Percentiles rank a stretch among this genome's conserved stretches.
Conservation (phyloP, 2,888 invertebrate species). For the Mimumesa dahlbomi region DNA sequence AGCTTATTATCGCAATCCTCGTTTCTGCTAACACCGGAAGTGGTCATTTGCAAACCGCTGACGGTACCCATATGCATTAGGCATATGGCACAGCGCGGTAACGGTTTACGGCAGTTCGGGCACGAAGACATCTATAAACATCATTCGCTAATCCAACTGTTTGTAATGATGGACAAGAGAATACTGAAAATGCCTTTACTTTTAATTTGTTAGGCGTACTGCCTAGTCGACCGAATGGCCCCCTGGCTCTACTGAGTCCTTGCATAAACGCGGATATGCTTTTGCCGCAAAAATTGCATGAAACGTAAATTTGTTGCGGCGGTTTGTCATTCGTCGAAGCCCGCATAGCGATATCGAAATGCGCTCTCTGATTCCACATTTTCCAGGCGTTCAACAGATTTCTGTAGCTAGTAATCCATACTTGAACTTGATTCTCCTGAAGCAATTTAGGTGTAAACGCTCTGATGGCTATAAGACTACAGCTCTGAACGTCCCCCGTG, state of each 20-base stretch:
- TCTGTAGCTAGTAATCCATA: conserved; percentile 90
- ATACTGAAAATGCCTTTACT: conserved; percentile 81
- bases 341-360: conserved; percentile 91
- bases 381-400: conserved; percentile 93
- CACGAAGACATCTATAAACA: conserved; percentile 89
- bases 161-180: neutral
- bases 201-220: conserved; percentile 88
- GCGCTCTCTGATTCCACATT: conserved; percentile 93
- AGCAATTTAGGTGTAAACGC: conserved; percentile 88
- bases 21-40: conserved; percentile 73
- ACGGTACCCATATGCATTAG: conserved; percentile 95
- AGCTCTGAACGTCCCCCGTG: conserved; percentile 95
- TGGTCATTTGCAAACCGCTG: conserved; percentile 75
- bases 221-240: conserved; percentile 83
- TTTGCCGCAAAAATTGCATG: conserved; percentile 97
- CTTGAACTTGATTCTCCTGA: conserved; percentile 83
- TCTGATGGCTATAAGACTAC: conserved; percentile 89
- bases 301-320: conserved; percentile 87
- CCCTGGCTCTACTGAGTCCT: conserved; percentile 84
- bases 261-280: conserved; percentile 91
- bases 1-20: conserved; percentile 81
- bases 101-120: conserved; percentile 96
- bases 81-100: conserved; percentile 97
- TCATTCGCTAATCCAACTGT: neutral
- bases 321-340: conserved; percentile 83